These are phyloP conservation scores for Chelonia mydas DNA, from an alignment of 2,797 vertebrate species.

Conservation along the genomic window DNA sequence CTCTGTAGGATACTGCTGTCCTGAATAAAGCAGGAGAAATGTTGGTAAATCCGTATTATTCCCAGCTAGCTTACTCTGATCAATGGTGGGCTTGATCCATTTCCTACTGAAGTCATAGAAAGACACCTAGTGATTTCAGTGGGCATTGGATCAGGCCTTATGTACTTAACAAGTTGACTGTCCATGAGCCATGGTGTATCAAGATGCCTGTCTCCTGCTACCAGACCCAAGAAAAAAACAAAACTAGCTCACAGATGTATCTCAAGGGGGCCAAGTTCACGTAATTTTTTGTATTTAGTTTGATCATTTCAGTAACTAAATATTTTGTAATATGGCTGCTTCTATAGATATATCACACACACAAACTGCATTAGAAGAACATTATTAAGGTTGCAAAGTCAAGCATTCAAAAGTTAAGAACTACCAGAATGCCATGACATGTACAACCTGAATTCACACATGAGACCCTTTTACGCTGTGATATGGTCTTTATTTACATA, in stretches of 20 bases:
- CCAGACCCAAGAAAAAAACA: background rate
- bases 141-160: background rate
- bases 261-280: too few relatives aligned
- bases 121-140: background rate
- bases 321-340: background rate
- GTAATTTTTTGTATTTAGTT: background rate
- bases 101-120: background rate
- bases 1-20: slow-evolving; percentile 22
- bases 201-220: background rate
- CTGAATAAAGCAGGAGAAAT: slow-evolving; percentile 17
- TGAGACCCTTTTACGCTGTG: background rate
- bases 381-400: background rate
- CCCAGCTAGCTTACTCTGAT: background rate
- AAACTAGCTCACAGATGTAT: background rate
- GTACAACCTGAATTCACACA: background rate
- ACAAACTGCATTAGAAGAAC: background rate
- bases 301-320: background rate
- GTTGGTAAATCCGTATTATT: background rate
- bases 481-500: background rate
- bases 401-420: background rate
- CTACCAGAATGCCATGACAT: background rate
- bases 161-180: background rate
- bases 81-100: background rate
- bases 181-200: background rate
- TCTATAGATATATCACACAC: background rate